Evolutionary conservation across 1,140 invertebrate species (phyloP).

Genomic region (Bombus affinis): DNA sequence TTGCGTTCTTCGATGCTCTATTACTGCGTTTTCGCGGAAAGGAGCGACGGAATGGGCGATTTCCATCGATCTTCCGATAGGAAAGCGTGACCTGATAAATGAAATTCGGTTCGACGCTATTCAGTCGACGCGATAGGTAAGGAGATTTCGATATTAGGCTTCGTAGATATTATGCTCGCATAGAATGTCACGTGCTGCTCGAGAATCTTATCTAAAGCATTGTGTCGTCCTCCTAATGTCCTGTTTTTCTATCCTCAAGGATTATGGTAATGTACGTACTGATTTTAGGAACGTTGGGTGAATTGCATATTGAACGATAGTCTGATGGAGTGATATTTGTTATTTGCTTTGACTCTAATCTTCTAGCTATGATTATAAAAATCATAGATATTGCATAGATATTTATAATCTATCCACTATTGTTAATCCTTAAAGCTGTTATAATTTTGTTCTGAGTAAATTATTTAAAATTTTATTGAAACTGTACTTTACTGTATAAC

Average conservation of each 20-base stretch:
- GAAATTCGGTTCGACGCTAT: constrained; percentile 31
- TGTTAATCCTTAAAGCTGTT: too few species aligned
- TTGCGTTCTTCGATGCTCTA: too few species aligned
- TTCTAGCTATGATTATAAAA: too few species aligned
- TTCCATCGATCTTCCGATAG: constrained; percentile 43
- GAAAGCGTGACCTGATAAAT: constrained; percentile 35
- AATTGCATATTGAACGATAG: neutral
- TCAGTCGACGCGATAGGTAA: neutral
- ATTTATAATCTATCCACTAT: too few species aligned
- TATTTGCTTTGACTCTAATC: too few species aligned
- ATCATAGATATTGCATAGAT: too few species aligned
- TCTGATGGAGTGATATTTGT: too few species aligned
- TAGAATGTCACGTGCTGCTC: neutral
- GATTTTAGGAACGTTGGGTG: neutral
- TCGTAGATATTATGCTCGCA: too few species aligned
- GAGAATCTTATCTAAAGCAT: neutral
- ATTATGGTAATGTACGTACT: neutral
- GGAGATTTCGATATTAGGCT: neutral
- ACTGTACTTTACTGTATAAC: too few species aligned
- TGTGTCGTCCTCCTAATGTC: neutral
- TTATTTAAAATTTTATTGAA: too few species aligned
- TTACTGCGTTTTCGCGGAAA: neutral
- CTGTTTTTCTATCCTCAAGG: neutral
- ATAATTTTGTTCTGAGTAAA: too few species aligned
- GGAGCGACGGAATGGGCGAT: neutral